Evolutionary conservation across 2,888 invertebrate species (phyloP).

Genomic region (Blastobasis lacticolella): DNA sequence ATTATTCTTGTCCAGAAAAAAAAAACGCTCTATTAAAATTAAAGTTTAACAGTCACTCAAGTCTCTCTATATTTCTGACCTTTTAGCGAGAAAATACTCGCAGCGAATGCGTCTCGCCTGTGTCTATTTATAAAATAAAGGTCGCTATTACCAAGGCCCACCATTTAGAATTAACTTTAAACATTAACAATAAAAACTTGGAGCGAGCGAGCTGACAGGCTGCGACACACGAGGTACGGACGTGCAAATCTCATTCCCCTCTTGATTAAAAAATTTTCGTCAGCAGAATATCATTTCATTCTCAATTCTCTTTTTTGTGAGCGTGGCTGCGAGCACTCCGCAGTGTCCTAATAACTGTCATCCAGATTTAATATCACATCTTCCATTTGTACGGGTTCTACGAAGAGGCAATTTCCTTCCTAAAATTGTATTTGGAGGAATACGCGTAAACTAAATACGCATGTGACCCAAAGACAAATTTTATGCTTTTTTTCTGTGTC

Average conservation of each 20-base stretch:
- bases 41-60: too few relatives aligned
- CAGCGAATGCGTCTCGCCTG: too few relatives aligned
- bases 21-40: too few relatives aligned
- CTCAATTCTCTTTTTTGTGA: slow-evolving; percentile 35
- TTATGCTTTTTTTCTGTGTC: slow-evolving; percentile 23
- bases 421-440: slow-evolving; percentile 68
- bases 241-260: slow-evolving; percentile 14
- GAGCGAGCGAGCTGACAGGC: too few relatives aligned
- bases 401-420: slow-evolving; percentile 65
- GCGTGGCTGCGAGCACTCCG: slow-evolving; percentile 37
- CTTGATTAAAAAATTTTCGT: slow-evolving; percentile 35
- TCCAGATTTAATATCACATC: slow-evolving; percentile 69
- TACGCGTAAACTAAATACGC: slow-evolving; percentile 63
- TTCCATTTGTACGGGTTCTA: slow-evolving; percentile 58
- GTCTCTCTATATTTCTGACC: too few relatives aligned
- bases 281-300: slow-evolving; percentile 45
- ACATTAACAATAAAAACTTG: too few relatives aligned
- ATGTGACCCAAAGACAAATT: slow-evolving; percentile 63
- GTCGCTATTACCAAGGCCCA: too few relatives aligned
- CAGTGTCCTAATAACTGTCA: slow-evolving; percentile 66
- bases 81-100: too few relatives aligned
- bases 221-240: too few relatives aligned
- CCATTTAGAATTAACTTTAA: too few relatives aligned
- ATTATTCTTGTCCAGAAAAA: too few relatives aligned
- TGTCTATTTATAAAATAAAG: too few relatives aligned